phyloP scores from a whole-genome alignment of 2,888 invertebrate genomes.

The Plebejus anna region DNA sequence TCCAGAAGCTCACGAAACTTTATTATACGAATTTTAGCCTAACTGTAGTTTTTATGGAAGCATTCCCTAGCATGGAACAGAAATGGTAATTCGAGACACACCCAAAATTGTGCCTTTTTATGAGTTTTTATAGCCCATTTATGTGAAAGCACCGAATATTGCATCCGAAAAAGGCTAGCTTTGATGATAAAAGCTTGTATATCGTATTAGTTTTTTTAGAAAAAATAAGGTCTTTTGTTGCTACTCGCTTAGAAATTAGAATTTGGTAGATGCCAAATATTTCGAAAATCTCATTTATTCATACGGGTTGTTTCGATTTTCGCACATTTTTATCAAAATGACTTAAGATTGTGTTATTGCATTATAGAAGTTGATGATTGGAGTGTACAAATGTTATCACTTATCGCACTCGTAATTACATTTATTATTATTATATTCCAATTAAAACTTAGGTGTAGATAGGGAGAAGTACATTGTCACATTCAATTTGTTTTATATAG shows the following conservation, averaged over 20 bases:
- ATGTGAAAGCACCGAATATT: slow-evolving; percentile 6
- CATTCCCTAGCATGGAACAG: not conserved
- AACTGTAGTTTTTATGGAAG: slow-evolving; percentile 13
- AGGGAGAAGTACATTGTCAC: not conserved
- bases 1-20: not conserved
- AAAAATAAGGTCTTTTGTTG: no score
- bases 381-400: not conserved
- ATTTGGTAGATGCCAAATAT: no score
- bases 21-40: not conserved
- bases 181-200: not conserved
- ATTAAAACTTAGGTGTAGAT: not conserved
- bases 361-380: not conserved
- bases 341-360: not conserved
- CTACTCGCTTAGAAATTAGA: no score
- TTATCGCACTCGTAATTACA: not conserved
- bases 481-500: not conserved
- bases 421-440: not conserved
- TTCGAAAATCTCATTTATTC: no score
- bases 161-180: not conserved
- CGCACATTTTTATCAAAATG: no score
- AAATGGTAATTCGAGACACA: slow-evolving; percentile 16
- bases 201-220: no score
- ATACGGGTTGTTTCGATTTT: no score
- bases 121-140: slow-evolving; percentile 19
- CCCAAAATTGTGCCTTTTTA: slow-evolving; percentile 16